Base-by-base conservation (phyloP, 2,797 vertebrate genomes). In the Tarsius wallacei region DNA sequence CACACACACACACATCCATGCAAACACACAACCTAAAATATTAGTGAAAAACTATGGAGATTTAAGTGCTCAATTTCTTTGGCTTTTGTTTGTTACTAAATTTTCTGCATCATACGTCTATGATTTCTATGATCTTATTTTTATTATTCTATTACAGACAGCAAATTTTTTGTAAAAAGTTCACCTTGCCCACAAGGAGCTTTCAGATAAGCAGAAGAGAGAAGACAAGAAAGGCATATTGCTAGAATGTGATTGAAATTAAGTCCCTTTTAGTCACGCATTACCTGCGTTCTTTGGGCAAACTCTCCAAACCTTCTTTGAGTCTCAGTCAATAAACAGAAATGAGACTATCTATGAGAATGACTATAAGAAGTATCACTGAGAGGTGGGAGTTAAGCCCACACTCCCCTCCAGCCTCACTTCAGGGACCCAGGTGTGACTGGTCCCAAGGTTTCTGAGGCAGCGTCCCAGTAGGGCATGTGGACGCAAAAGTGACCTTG, bases 71-170 rank as follows among this genome's bases (percentile, higher is more conserved):
- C 51, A 31, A 36, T 78, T 83, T 90, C 26, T 74, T 64, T 96
- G 77, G 14, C 21, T 87, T 77, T 73, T 90, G n/a, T n/a, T 61
- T 81, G 17, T 55, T 83, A 73, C 7, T 36, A 74, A 64, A 63
- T 73, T 55, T 94, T 71, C 53, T 33, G 0, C 7, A 42, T 55
- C 31, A 12, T 12, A 3, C 13, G 47, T 26, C 4, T 49, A 78
- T 82, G 66, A 76, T 42, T 87, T 82, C 77, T 51, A 87, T 81
- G 49, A 87, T 82, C 42, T 82, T 71, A 76, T 42, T 87, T 82
- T 81, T 51, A 87, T 81, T 53, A 87, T 82, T 49, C 90, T 77
- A 80, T 17, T 64, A 36, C 76, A 47, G 94, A 68, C 15, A 86
- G 12, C 49, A 77, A 90, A 51, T 82, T 4, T 16, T 61, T 31